Percentiles rank a stretch among this genome's conserved stretches.
Evolutionary conservation across 2,113 vertebrate species (phyloP).

Genomic region (Fregata magnificens): DNA sequence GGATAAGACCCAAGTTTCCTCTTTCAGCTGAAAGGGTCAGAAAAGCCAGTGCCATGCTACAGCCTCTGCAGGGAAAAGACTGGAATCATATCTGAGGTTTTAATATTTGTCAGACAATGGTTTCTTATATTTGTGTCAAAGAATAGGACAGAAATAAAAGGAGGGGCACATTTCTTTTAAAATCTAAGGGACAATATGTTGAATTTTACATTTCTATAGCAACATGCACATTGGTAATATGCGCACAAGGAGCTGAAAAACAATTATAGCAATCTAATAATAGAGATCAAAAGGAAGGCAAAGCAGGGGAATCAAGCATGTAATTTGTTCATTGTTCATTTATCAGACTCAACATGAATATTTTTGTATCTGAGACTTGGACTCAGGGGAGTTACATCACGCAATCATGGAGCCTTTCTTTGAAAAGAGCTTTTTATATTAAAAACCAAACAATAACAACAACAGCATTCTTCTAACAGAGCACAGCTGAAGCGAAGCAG

Average conservation of each 20-base stretch:
- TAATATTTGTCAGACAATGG: neutral
- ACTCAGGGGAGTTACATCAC: neutral
- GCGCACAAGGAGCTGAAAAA: neutral
- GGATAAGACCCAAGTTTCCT: neutral
- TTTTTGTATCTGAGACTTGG: neutral
- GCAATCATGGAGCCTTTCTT: neutral
- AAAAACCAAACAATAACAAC: neutral
- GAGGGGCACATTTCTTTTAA: neutral
- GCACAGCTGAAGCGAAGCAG: slow-evolving; percentile 21
- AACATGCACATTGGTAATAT: neutral
- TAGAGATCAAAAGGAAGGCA: slow-evolving; percentile 28
- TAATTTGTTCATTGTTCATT: slow-evolving; percentile 49
- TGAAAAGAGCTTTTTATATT: neutral
- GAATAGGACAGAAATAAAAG: neutral
- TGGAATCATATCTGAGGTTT: neutral
- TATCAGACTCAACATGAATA: neutral
- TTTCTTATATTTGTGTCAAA: neutral
- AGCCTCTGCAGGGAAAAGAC: neutral
- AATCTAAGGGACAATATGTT: neutral
- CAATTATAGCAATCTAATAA: slow-evolving; percentile 13
- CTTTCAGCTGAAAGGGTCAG: neutral
- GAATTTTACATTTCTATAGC: neutral
- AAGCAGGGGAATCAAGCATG: neutral
- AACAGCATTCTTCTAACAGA: neutral
- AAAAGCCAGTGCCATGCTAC: neutral